Conservation (phyloP, 1,140 invertebrate genomes). For the Drosophila lacteicornis region DNA sequence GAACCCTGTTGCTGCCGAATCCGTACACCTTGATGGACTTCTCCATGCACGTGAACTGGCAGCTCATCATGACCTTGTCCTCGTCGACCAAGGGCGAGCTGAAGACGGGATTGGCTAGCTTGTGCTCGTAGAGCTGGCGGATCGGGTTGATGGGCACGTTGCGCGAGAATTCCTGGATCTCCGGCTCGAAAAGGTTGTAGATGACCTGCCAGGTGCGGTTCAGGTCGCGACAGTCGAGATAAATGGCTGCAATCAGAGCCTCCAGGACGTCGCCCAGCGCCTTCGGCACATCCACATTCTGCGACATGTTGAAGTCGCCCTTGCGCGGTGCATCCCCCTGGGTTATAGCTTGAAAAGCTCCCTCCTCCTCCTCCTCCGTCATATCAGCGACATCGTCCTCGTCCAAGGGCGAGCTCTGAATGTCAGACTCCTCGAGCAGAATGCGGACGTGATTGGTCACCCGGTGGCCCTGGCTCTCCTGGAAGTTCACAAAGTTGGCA, state of each 20-base stretch:
- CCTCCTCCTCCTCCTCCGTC: not conserved
- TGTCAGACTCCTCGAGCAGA: slow-evolving; percentile 89
- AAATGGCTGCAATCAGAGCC: slow-evolving; percentile 96
- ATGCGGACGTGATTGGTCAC: slow-evolving; percentile 88
- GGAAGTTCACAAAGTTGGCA: slow-evolving; percentile 92
- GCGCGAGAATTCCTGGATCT: slow-evolving; percentile 91
- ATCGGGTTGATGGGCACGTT: slow-evolving; percentile 96
- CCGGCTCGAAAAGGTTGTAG: slow-evolving; percentile 90
- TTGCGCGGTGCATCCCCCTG: not conserved
- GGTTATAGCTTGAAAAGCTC: not conserved
- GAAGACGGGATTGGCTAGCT: slow-evolving; percentile 87
- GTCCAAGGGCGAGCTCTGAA: slow-evolving; percentile 17
- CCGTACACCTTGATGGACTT: slow-evolving; percentile 87
- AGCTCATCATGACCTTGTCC: slow-evolving; percentile 87
- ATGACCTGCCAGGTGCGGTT: slow-evolving; percentile 93
- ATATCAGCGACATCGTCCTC: slow-evolving; percentile 55
- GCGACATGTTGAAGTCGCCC: slow-evolving; percentile 85
- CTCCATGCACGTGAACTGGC: slow-evolving; percentile 87
- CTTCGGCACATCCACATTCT: slow-evolving; percentile 96
- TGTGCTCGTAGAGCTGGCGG: slow-evolving; percentile 92
- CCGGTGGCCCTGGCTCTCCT: slow-evolving; percentile 89
- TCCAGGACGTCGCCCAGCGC: slow-evolving; percentile 97
- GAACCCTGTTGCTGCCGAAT: slow-evolving; percentile 88
- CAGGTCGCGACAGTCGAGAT: slow-evolving; percentile 94
- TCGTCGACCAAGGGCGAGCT: slow-evolving; percentile 76